Percentiles rank a stretch among this genome's conserved stretches.
These are phyloP conservation scores for Archivesica marissinica DNA, from an alignment of 1,140 invertebrate genomes.

Conservation along the genomic window DNA sequence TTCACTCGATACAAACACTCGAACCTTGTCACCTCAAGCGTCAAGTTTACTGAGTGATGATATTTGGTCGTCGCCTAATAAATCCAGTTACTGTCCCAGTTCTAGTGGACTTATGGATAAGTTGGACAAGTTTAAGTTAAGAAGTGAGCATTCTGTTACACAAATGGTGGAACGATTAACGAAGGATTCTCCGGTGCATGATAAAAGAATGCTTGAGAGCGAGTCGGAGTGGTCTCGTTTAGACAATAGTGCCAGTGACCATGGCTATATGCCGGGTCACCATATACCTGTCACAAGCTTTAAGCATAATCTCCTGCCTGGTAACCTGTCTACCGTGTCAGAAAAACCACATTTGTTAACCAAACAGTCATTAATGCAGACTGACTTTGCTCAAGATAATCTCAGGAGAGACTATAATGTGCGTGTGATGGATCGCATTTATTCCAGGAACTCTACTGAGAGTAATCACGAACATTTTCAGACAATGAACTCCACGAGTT, in stretches of 20 bases:
- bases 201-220: not conserved
- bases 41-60: constrained; percentile 20
- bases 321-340: constrained; percentile 17
- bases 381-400: constrained; percentile 61
- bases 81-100: constrained; percentile 29
- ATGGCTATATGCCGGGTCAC: constrained; percentile 58
- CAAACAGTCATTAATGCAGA: constrained; percentile 48
- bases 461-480: not conserved
- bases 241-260: constrained; percentile 27
- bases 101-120: constrained; percentile 38
- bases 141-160: not conserved
- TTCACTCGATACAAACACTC: not conserved
- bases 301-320: constrained; percentile 52
- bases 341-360: constrained; percentile 48
- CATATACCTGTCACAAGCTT: constrained; percentile 60
- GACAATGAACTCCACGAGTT: not conserved
- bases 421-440: constrained; percentile 50
- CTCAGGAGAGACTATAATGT: constrained; percentile 43
- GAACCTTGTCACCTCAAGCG: not conserved
- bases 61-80: constrained; percentile 53
- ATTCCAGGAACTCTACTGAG: not conserved
- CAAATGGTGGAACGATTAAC: not conserved
- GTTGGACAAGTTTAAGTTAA: constrained; percentile 49
- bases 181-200: constrained; percentile 7
- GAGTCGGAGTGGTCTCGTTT: constrained; percentile 9